Conservation (phyloP, 2,797 vertebrate genomes). For the Liparis tanakae region DNA sequence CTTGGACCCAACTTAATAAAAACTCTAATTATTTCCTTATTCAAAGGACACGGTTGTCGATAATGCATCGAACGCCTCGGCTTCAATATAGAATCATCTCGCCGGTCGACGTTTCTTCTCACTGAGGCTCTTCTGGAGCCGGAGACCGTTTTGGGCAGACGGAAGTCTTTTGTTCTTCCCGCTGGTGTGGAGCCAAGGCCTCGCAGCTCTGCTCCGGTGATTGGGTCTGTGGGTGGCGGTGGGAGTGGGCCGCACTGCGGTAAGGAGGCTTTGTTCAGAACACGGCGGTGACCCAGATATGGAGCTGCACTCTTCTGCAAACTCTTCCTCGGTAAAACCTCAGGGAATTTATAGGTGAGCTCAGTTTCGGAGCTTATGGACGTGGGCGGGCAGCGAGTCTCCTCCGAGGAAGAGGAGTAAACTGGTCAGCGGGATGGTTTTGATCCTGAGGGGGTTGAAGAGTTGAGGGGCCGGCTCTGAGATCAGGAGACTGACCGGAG, state of each 20-base stretch:
- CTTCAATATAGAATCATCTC: neutral
- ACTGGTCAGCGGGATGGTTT: neutral
- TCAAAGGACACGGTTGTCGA: neutral
- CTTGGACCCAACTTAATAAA: conserved; percentile 40
- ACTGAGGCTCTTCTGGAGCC: conserved; percentile 1
- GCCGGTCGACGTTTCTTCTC: conserved; percentile 3
- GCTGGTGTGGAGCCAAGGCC: conserved; percentile 52
- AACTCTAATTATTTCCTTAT: conserved; percentile 13
- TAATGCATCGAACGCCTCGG: neutral
- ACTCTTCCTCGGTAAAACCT: conserved; percentile 10
- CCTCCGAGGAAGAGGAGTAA: no score
- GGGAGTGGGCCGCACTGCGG: conserved; percentile 57
- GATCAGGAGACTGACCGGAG: neutral
- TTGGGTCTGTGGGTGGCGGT: conserved; percentile 46
- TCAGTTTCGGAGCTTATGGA: neutral
- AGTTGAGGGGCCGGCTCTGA: conserved; percentile 8
- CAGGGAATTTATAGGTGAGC: conserved; percentile 13
- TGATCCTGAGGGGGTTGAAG: neutral
- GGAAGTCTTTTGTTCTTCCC: conserved; percentile 45
- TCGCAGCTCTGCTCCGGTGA: conserved; percentile 49
- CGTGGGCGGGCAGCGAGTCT: neutral
- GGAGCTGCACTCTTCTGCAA: conserved; percentile 33
- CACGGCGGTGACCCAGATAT: conserved; percentile 51
- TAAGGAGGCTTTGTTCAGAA: conserved; percentile 51
- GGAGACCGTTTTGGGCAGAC: conserved; percentile 5